Evolutionary conservation across 2,113 vertebrate species (phyloP).

Genomic region (Cinclus cinclus): DNA sequence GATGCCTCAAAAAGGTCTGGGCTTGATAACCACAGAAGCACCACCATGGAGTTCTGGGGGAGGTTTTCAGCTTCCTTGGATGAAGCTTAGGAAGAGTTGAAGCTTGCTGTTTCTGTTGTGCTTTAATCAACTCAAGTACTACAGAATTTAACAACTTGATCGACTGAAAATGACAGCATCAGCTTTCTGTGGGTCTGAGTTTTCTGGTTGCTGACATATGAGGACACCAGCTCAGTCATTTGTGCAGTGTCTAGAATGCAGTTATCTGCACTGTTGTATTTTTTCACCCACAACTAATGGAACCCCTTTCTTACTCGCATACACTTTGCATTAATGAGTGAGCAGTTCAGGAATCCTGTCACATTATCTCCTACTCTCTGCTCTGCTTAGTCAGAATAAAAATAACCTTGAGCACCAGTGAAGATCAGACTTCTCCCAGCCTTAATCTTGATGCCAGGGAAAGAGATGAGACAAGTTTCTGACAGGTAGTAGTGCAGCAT

Average conservation of each 20-base stretch:
- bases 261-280: background rate
- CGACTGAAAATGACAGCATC: background rate
- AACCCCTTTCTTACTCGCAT: background rate
- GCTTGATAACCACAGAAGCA: background rate
- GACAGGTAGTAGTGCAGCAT: background rate
- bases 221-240: background rate
- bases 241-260: background rate
- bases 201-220: background rate
- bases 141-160: background rate
- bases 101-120: background rate
- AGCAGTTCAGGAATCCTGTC: background rate
- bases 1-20: background rate
- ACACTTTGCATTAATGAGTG: background rate
- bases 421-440: background rate
- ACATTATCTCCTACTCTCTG: background rate
- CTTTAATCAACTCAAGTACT: background rate
- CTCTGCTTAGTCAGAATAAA: conserved; percentile 11
- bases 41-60: accelerated
- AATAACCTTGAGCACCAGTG: background rate
- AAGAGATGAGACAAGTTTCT: background rate
- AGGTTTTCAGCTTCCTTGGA: background rate
- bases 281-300: background rate
- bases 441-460: background rate
- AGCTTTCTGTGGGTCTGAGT: background rate
- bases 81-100: background rate